Conservation (phyloP, 2,797 vertebrate species). For the Hydrocynus forskahlii region DNA sequence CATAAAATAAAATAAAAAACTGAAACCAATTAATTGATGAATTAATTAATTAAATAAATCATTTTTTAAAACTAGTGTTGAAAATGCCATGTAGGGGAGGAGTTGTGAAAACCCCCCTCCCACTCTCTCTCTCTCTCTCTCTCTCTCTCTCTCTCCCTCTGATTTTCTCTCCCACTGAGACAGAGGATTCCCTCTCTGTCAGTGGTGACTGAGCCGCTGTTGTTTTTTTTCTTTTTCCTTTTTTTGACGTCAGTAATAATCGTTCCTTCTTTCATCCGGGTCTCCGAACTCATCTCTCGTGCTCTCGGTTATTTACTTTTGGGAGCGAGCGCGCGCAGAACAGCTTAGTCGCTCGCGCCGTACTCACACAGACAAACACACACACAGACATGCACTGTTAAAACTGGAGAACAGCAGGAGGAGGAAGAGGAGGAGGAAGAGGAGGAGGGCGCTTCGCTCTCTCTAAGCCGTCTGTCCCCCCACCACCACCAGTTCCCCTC, state of each 20-base stretch:
- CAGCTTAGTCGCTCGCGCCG: constrained; percentile 32
- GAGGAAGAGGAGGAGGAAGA: constrained; percentile 6
- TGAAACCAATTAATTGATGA: too few species aligned
- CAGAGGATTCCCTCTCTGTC: constrained; percentile 48
- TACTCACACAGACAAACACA: neutral
- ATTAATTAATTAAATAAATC: too few species aligned
- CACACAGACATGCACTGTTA: neutral
- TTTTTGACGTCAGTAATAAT: constrained; percentile 79
- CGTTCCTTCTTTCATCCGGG: constrained; percentile 72
- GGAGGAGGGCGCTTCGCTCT: neutral
- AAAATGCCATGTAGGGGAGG: neutral
- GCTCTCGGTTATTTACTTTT: constrained; percentile 61
- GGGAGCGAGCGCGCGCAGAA: constrained; percentile 46
- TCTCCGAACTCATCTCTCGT: constrained; percentile 58
- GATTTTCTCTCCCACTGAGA: neutral
- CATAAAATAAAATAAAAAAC: too few species aligned
- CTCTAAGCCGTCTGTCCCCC: neutral
- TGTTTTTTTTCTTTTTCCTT: constrained; percentile 9
- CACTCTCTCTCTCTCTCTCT: constrained; percentile 1
- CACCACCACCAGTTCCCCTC: too few species aligned
- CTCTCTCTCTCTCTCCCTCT: neutral
- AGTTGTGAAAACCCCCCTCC: neutral
- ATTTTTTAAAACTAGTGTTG: too few species aligned
- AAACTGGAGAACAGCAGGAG: constrained; percentile 1
- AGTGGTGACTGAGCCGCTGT: constrained; percentile 41